Evolutionary conservation across 2,113 vertebrate species (phyloP).

Genomic region (Psittacula cyanocephala): DNA sequence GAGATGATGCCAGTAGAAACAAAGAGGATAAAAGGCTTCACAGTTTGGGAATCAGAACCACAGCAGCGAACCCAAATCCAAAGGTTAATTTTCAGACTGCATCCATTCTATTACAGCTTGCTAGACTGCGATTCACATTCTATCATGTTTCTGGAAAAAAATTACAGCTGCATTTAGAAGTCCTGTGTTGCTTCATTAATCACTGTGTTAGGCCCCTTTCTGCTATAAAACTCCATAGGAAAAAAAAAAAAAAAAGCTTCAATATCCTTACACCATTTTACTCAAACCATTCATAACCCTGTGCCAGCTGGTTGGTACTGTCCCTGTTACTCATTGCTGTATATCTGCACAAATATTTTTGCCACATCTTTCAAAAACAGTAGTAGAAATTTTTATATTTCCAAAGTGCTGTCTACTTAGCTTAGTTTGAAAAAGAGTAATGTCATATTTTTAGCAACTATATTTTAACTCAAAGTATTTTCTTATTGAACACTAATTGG

Average conservation of each 20-base stretch:
- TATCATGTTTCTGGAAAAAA: neutral
- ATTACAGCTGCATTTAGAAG: neutral
- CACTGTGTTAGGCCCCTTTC: neutral
- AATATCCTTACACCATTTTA: neutral
- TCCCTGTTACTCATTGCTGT: neutral
- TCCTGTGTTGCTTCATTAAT: neutral
- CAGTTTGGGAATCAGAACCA: neutral
- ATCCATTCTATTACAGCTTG: neutral
- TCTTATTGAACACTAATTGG: constrained; percentile 34
- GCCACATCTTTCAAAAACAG: neutral
- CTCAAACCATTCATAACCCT: neutral
- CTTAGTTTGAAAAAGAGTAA: neutral
- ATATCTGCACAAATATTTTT: neutral
- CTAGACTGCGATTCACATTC: neutral
- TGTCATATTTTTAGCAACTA: neutral
- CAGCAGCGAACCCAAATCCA: neutral
- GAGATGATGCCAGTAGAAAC: neutral
- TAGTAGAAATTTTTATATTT: neutral
- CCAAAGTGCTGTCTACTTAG: neutral
- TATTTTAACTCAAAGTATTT: constrained; percentile 30
- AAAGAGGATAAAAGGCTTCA: neutral
- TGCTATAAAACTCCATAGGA: neutral
- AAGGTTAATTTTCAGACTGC: neutral
- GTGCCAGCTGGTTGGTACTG: neutral
- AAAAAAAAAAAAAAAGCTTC: neutral